Percentiles rank a stretch among this genome's conserved stretches.
Conservation (phyloP, 1,140 invertebrate genomes). For the Pseudoatta argentina region DNA sequence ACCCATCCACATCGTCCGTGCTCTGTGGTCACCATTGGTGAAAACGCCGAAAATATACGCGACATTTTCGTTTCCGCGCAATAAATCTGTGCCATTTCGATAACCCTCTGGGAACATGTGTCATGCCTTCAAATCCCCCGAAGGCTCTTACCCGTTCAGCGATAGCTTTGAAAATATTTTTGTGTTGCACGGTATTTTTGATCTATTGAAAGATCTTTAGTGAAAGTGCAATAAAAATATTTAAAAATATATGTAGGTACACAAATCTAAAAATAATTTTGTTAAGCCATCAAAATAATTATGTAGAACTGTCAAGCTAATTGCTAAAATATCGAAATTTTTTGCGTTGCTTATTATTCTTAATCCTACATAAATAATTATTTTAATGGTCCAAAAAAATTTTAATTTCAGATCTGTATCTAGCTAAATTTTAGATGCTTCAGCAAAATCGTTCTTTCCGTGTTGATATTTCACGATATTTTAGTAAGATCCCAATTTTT, state of each 20-base stretch:
- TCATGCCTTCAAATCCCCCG: conserved; percentile 30
- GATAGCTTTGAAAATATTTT: conserved; percentile 11
- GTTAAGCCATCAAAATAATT: too few species aligned
- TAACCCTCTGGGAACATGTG: conserved; percentile 35
- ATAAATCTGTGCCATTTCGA: conserved; percentile 39
- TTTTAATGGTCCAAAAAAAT: too few species aligned
- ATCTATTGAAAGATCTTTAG: neutral
- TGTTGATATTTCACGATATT: conserved; percentile 14
- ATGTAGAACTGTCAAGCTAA: too few species aligned
- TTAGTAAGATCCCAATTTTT: conserved; percentile 29
- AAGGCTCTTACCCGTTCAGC: neutral
- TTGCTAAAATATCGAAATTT: too few species aligned
- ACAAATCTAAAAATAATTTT: too few species aligned
- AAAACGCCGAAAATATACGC: conserved; percentile 26
- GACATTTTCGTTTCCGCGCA: conserved; percentile 46
- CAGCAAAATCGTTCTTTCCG: too few species aligned
- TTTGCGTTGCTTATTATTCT: too few species aligned
- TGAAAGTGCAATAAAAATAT: neutral
- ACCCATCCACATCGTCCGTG: neutral
- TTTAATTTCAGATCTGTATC: too few species aligned
- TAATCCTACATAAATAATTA: too few species aligned
- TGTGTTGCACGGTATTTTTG: neutral
- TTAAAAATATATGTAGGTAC: neutral
- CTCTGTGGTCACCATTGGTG: conserved; percentile 38
- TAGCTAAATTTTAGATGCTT: too few species aligned